These are phyloP conservation scores for Montipora sp. DNA, from an alignment of 64 coral and sea anemone genomes.

Conservation along the genomic window DNA sequence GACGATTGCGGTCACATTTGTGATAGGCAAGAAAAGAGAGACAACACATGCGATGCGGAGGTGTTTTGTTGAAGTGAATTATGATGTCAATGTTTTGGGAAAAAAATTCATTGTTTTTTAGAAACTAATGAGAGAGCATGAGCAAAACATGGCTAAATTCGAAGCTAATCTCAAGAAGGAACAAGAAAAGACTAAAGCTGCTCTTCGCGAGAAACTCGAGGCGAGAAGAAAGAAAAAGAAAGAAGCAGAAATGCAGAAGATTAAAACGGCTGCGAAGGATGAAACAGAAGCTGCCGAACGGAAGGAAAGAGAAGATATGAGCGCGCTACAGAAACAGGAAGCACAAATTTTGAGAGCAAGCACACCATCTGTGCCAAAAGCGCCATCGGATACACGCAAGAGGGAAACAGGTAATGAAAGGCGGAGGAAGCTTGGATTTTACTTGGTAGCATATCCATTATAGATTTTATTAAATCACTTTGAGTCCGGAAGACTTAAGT, in stretches of 20 bases:
- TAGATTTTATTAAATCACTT: background rate
- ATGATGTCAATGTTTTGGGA: background rate
- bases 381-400: slow-evolving; percentile 55
- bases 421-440: no score
- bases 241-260: slow-evolving; percentile 81
- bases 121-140: slow-evolving; percentile 95
- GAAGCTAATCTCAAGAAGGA: slow-evolving; percentile 88
- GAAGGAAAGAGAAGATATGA: slow-evolving; percentile 61
- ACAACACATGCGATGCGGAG: background rate
- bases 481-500: no score
- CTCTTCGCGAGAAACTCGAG: slow-evolving; percentile 89
- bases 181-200: slow-evolving; percentile 89
- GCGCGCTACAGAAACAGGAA: slow-evolving; percentile 72
- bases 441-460: no score
- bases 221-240: slow-evolving; percentile 87
- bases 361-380: slow-evolving; percentile 49
- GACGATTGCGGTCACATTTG: background rate
- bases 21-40: no score
- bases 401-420: slow-evolving; percentile 8
- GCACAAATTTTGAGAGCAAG: slow-evolving; percentile 57
- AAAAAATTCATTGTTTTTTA: background rate
- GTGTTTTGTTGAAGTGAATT: background rate
- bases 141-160: slow-evolving; percentile 98
- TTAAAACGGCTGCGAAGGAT: slow-evolving; percentile 67
- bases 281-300: slow-evolving; percentile 54